These are phyloP conservation scores for Smutsia gigantea DNA, from an alignment of 2,797 vertebrate species.

Conservation along the genomic window DNA sequence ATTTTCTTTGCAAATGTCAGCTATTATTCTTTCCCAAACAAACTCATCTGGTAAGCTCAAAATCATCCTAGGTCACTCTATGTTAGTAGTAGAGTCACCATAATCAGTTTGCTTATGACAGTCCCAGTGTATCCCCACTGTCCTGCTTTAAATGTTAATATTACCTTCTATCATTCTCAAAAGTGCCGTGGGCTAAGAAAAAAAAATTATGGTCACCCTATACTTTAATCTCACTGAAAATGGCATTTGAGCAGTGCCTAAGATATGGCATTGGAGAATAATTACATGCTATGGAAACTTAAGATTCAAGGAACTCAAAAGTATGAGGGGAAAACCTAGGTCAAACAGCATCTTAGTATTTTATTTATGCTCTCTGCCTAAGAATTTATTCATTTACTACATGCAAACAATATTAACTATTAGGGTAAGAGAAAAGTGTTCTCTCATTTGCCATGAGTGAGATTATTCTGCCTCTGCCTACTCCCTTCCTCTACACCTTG, in stretches of 20 bases:
- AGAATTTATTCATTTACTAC: not conserved
- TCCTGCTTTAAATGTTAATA: not conserved
- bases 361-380: not conserved
- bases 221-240: not conserved
- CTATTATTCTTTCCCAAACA: not conserved
- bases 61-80: not conserved
- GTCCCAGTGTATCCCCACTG: not conserved
- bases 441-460: not conserved
- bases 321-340: not conserved
- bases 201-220: not conserved
- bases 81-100: not conserved
- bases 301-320: slow-evolving; percentile 34
- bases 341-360: not conserved
- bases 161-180: not conserved
- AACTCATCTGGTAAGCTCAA: not conserved
- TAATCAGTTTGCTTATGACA: not conserved
- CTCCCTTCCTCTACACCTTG: not conserved
- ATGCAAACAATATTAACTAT: not conserved
- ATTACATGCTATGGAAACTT: not conserved
- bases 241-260: not conserved
- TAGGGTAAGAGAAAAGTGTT: not conserved
- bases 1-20: not conserved
- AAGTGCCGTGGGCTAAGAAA: not conserved
- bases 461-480: not conserved
- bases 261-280: not conserved